Evolutionary conservation across 2,797 vertebrate genomes (phyloP).

Genomic region (Myotis myotis): DNA sequence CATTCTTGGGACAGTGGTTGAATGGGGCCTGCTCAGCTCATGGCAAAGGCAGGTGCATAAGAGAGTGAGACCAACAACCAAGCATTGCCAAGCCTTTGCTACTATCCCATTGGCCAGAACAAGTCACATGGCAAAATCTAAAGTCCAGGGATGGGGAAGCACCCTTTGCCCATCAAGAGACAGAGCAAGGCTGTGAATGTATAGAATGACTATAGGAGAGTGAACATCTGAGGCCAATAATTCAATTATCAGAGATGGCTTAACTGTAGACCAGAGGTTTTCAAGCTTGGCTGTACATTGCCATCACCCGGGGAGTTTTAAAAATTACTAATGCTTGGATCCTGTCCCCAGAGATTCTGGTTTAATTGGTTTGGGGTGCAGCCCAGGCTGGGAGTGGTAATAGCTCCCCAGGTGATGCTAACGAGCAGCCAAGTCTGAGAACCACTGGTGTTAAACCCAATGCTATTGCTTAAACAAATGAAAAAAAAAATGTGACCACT

Average conservation of each 20-base stretch:
- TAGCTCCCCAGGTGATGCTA: slow-evolving; percentile 3
- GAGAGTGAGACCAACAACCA: not conserved
- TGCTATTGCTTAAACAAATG: not conserved
- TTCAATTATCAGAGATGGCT: not conserved
- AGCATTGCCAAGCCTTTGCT: not conserved
- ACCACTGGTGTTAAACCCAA: slow-evolving; percentile 6
- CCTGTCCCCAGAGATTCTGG: not conserved
- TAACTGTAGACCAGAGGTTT: not conserved
- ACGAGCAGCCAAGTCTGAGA: not conserved
- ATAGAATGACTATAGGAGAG: no score
- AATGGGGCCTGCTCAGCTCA: not conserved
- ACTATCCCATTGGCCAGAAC: not conserved
- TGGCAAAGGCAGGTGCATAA: not conserved
- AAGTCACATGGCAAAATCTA: not conserved
- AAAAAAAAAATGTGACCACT: slow-evolving; percentile 3
- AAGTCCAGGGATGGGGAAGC: not conserved
- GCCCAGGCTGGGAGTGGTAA: not conserved
- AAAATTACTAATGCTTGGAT: not conserved
- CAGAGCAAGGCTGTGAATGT: not conserved
- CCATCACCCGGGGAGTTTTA: not conserved
- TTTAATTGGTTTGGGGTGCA: slow-evolving; percentile 34
- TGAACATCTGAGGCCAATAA: not conserved
- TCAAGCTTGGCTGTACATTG: not conserved
- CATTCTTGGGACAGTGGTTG: not conserved
- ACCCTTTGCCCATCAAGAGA: not conserved